Evolutionary conservation across 2,113 vertebrate species (phyloP).

Genomic region (Meles meles): DNA sequence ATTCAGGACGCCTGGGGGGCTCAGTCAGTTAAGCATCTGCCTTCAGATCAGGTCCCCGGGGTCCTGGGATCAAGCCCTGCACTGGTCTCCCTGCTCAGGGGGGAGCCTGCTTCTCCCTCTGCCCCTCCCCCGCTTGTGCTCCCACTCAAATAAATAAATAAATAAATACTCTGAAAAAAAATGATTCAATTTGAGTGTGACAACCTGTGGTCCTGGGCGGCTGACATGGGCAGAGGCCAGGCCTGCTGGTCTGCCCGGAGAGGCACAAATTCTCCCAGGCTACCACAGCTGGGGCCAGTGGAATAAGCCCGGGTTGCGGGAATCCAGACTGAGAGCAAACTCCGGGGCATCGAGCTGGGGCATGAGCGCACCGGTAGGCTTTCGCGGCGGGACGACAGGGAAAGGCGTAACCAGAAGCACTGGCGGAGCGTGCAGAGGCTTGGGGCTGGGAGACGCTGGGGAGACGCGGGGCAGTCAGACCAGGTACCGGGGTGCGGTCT

Average conservation of each 20-base stretch:
- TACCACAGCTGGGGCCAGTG: not conserved
- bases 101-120: not conserved
- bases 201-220: fast-evolving
- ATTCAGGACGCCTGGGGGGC: not conserved
- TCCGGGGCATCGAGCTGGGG: not conserved
- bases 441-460: not conserved
- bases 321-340: too few relatives aligned
- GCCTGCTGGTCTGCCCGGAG: not conserved
- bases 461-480: too few relatives aligned
- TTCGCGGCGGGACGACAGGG: not conserved
- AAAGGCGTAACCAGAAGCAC: not conserved
- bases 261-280: not conserved
- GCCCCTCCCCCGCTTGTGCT: not conserved
- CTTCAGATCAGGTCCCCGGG: not conserved
- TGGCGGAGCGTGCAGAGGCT: not conserved
- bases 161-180: too few relatives aligned
- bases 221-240: not conserved
- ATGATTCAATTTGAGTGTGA: too few relatives aligned
- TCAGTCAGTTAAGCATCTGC: not conserved
- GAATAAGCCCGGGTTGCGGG: not conserved
- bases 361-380: not conserved
- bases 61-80: fast-evolving
- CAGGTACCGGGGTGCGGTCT: not conserved
- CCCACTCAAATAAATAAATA: not conserved
- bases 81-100: too few relatives aligned